These are phyloP conservation scores for Congeria kusceri DNA, from an alignment of 2,888 invertebrate genomes.

Conservation along the genomic window DNA sequence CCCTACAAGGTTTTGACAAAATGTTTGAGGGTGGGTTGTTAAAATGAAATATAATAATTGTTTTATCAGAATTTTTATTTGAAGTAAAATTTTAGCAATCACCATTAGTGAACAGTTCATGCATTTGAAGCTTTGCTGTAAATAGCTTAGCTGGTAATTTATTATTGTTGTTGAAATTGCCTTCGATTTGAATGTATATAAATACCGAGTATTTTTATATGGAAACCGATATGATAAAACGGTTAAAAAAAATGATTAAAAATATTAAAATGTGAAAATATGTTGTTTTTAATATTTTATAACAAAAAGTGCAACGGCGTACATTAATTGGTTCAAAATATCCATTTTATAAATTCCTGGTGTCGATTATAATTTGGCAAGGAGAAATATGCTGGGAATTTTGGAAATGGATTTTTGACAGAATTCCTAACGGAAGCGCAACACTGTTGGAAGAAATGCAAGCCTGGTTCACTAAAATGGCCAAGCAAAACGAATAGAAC, in stretches of 20 bases:
- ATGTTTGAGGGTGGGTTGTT: no score
- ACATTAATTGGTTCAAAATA: not conserved
- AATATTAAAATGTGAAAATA: conserved; percentile 39
- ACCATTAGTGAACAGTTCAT: not conserved
- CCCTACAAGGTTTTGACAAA: conserved; percentile 11
- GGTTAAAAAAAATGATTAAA: conserved; percentile 49
- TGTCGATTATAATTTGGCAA: no score
- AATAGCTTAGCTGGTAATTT: conserved; percentile 50
- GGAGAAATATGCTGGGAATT: no score
- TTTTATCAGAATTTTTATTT: no score
- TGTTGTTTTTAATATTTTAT: conserved; percentile 9
- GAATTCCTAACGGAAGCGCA: no score
- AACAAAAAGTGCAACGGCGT: no score
- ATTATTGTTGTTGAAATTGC: conserved; percentile 32
- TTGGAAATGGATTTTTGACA: no score
- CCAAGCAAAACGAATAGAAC: no score
- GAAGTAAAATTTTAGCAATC: not conserved
- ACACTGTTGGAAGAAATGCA: no score
- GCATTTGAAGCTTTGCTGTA: conserved; percentile 49
- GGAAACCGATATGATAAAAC: conserved; percentile 58
- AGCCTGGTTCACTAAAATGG: no score
- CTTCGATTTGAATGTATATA: conserved; percentile 53
- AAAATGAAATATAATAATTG: no score
- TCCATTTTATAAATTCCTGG: not conserved
- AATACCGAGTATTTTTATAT: conserved; percentile 60